Evolutionary conservation across 2,888 invertebrate species (phyloP).

Genomic region (Notodonta dromedarius): DNA sequence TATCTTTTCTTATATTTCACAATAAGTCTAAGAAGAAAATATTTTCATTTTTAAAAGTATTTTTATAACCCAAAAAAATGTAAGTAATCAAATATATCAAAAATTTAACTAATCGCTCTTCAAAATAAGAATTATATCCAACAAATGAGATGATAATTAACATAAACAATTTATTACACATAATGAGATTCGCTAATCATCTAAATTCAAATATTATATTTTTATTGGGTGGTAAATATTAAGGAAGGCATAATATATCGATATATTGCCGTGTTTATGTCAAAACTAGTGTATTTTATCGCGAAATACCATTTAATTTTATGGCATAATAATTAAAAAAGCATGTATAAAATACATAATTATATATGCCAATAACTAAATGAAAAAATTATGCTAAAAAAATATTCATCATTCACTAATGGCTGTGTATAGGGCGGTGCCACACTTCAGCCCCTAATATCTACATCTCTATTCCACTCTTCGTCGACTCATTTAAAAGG

Average conservation of each 20-base stretch:
- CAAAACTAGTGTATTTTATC: conserved; percentile 22
- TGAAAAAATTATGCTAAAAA: conserved; percentile 20
- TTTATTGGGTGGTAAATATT: conserved; percentile 27
- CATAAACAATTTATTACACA: conserved; percentile 17
- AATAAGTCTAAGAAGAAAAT: too few species aligned
- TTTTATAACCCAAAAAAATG: background rate
- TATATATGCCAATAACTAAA: background rate
- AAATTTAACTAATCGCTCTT: conserved; percentile 10
- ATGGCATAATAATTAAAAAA: background rate
- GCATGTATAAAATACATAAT: conserved; percentile 1
- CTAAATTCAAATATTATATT: conserved; percentile 22
- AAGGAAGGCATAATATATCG: conserved; percentile 18
- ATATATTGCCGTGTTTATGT: conserved; percentile 16
- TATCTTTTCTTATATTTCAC: too few species aligned
- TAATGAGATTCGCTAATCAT: conserved; percentile 20
- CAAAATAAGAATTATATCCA: conserved; percentile 9
- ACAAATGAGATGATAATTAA: conserved; percentile 15
- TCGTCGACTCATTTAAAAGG: conserved; percentile 65
- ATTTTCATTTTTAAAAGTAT: background rate
- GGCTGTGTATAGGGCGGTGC: conserved; percentile 62
- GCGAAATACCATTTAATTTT: conserved; percentile 4
- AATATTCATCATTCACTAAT: conserved; percentile 43
- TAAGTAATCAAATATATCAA: background rate
- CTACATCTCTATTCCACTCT: conserved; percentile 70
- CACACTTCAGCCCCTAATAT: conserved; percentile 48